phyloP scores from a whole-genome alignment of 2,113 vertebrate genomes.

The Enhydra lutris region DNA sequence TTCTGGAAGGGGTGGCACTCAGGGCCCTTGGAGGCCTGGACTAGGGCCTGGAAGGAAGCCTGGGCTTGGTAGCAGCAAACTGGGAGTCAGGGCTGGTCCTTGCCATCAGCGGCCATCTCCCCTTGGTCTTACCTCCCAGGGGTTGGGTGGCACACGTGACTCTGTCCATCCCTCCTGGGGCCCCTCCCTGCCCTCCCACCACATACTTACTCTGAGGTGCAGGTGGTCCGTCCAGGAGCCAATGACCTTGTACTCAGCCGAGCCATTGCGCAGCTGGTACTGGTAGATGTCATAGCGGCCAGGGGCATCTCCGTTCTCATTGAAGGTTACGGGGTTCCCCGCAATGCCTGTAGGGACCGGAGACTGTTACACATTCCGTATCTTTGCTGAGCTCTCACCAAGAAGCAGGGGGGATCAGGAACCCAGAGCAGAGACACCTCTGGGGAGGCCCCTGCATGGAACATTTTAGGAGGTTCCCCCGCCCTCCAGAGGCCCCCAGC shows the following conservation, averaged over 20 bases:
- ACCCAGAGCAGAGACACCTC: neutral
- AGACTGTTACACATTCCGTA: neutral
- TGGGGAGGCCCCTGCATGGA: neutral
- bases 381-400: neutral
- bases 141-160: accelerated
- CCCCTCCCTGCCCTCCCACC: neutral
- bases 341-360: constrained; percentile 87
- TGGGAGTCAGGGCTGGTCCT: accelerated
- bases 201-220: constrained; percentile 87
- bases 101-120: neutral
- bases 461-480: neutral
- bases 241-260: constrained; percentile 92
- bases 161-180: accelerated
- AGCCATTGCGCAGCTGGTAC: constrained; percentile 92
- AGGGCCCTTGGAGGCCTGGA: neutral
- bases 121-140: neutral
- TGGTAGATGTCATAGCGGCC: constrained; percentile 98
- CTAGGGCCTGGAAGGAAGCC: neutral
- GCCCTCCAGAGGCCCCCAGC: neutral
- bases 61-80: neutral
- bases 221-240: constrained; percentile 95
- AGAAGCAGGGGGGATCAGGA: neutral
- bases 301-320: constrained; percentile 93
- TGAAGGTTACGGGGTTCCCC: constrained; percentile 94
- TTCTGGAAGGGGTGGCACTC: neutral